Base-by-base conservation (phyloP, 2,113 vertebrate genomes). In the Egretta garzetta region DNA sequence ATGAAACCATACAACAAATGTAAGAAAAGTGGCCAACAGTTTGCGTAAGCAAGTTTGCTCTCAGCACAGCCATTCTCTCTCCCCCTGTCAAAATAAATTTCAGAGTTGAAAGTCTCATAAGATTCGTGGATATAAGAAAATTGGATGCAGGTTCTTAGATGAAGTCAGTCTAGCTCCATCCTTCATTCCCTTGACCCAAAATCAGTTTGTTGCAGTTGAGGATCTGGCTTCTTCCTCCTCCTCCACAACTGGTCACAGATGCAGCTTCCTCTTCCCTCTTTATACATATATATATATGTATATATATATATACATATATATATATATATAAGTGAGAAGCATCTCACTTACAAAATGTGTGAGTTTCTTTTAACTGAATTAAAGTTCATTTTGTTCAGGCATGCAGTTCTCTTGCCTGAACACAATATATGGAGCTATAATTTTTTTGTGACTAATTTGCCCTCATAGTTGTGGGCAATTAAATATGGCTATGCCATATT, bases 371-470 rank as follows among this genome's bases (percentile, higher is more conserved):
- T 1, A 76, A 62, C 58, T 60, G 17, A 62, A 64, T 71, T 82
- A 28, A 88, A 81, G 75, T 95, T 92, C 37, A 59, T 74, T 79
- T 86, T 90, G 73, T 91, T 92, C 56, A 79, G 82, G 68, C 75
- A 84, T 50, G 67, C 6, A 6, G n/a, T 84, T 91, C 28, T 93
- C 60, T 55, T 71, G 74, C 50, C 41, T 92, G 56, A 94, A 55
- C 26, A 39, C 19, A 80, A 15, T 45, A 79, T 19, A 26, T 20
- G n/a, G 30, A 95, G 41, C 73, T 88, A 16, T 76, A 86, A 88
- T 81, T 92, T 87, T 62, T 82, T 70, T 72, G 45, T 93, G 45
- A 91, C 37, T 96, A 85, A 93, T 88, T 96, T 76, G 49, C 85
- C 53, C 52, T 75, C 49, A 60, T 32, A 79, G 12, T 74, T 97